Evolutionary conservation across 2,113 vertebrate genomes (phyloP), one percentile per base, ranked within the genome.

Genomic region (Protobothrops flavoviridis): DNA sequence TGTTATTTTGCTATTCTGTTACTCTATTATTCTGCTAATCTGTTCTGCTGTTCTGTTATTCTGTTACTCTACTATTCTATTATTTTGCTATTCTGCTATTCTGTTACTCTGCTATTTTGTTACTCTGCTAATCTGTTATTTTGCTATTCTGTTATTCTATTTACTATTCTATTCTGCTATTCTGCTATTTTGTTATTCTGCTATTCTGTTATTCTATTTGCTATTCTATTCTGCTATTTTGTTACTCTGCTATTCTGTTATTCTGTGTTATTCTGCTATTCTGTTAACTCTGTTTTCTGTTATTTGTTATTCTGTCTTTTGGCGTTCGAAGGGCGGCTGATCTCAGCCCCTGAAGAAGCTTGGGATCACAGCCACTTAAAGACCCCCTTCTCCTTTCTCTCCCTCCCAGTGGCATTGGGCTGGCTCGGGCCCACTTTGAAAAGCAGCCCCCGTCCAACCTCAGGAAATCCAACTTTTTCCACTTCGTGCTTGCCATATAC

Each of bases 381-480:
- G 69, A 9, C 12, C 2, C 89, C 45, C 50, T 24, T 10, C n/a
- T 45, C 7, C 10, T 56, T n/a, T 12, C 81, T n/a, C 81, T 93
- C 85, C 92, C 89, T 85, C 90, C 33, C 98, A 99, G 99, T 43
- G 99, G 99, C 0, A 98, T 99, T 86, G 99, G 98, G 89, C 97
- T 99, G 95, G 98, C 99, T 45, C 98, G 99, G 12, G 99, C 99
- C 64, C 99, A 99, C 96, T 99, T 99, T 50, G 99, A 99, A 98
- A 99, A 99, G 97, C 99, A 99, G 97, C 99, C 99, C 0, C 99
- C 99, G 0, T 99, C 99, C 95, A 99, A 99, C 98, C 98, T 99
- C 45, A 59, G 92, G 81, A 93, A 93, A 85, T 90, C 92, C 43
- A 93, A 93, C 45, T 93, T 93, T 29, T 99, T 99, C 98, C 99